Percentiles rank a stretch among this genome's conserved stretches.
These are phyloP conservation scores for Machaerirhynchus nigripectus DNA, from an alignment of 2,113 vertebrate species.

Conservation along the genomic window DNA sequence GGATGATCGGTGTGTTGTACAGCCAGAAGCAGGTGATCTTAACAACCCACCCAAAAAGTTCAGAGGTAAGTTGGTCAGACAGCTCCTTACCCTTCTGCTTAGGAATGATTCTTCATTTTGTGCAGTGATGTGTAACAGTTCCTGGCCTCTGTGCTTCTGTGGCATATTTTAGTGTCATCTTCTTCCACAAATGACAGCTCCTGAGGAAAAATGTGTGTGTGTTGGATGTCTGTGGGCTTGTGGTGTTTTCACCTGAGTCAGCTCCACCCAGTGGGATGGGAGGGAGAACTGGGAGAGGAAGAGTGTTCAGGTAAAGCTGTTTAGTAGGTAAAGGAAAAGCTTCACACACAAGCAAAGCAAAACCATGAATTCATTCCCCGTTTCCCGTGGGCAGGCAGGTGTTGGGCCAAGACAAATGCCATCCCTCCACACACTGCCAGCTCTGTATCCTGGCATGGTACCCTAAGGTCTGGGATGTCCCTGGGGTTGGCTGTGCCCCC, in stretches of 20 bases:
- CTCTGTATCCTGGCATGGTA: rapidly evolving
- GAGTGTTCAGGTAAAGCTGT: background rate
- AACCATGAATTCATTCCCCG: background rate
- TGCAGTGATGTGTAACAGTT: background rate
- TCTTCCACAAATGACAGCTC: background rate
- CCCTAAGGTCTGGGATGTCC: background rate
- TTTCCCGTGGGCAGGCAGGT: background rate
- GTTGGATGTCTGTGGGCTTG: background rate
- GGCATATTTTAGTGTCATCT: background rate
- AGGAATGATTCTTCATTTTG: rapidly evolving
- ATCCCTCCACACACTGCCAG: background rate
- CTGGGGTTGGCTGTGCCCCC: background rate
- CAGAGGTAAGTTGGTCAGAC: constrained; percentile 81
- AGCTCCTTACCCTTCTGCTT: background rate
- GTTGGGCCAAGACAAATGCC: background rate
- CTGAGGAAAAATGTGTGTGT: too few relatives aligned
- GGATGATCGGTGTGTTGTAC: constrained; percentile 96
- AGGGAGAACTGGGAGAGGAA: background rate
- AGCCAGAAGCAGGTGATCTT: constrained; percentile 95
- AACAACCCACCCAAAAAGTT: constrained; percentile 99
- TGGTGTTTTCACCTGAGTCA: background rate
- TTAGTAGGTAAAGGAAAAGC: background rate
- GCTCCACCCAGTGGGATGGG: background rate
- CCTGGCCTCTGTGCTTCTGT: rapidly evolving
- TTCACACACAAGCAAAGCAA: background rate